Base-by-base conservation (phyloP, 2,888 invertebrate genomes). In the Amiota minor region DNA sequence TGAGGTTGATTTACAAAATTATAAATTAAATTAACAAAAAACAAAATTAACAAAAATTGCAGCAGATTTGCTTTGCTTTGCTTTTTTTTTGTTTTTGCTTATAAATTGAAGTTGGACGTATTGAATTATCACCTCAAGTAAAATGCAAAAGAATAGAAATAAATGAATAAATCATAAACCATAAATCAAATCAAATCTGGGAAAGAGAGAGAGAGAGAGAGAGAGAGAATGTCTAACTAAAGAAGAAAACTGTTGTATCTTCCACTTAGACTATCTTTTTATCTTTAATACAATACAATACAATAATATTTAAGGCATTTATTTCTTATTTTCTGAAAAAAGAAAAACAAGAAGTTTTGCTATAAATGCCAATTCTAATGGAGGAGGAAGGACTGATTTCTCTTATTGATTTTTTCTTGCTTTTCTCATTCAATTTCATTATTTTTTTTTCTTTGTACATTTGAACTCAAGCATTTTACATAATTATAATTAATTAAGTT, bases 361-460 rank as follows among this genome's bases (percentile, higher is more conserved):
- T 14, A 76, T 87, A 87, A 87, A 87, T 88, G 87, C 87, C 88
- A 87, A 86, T 86, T 87, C 86, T 83, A 82, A 84, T 87, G 88
- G 87, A 88, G 88, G 87, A 88, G 88, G 85, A 86, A 86, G 84
- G 86, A 86, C 84, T 86, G 82, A 80, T 78, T 68, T 68, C 81
- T 82, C 81, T 82, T 80, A 80, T 83, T 83, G 78, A 82, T 79
- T 61, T 76, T 70, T 75, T 73, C 73, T 71, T 72, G 73, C 49
- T 72, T 50, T 6, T 18, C 50, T 23, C 16, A 49, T 11, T 62
- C 20, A 14, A 12, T 23, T 35, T 49, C 11, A n/a, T 53, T 46
- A 9, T 47, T 61, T 55, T 20, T n/a, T 12, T 53, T 53, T 65
- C 82, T 86, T 88, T 87, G 84, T 86, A 87, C 85, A 87, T 87